Conservation (phyloP, 2,113 vertebrate genomes). For the Ifrita kowaldi region DNA sequence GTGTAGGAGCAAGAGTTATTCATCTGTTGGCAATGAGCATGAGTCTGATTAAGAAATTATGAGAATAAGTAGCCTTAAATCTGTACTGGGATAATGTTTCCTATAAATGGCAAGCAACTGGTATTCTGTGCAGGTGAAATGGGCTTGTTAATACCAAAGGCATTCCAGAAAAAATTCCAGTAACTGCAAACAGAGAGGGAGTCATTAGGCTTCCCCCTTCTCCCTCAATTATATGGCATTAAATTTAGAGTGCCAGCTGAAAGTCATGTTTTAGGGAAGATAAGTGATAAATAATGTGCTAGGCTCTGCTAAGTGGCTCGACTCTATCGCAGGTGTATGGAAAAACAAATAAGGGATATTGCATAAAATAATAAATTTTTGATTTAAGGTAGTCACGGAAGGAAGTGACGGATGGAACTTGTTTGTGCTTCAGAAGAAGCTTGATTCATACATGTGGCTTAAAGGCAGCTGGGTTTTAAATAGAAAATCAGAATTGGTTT, state of each 20-base stretch:
- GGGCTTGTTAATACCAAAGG: not conserved
- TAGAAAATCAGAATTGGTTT: conserved; percentile 16
- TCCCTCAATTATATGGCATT: not conserved
- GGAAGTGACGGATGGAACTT: not conserved
- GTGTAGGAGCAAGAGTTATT: not conserved
- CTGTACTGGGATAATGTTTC: not conserved
- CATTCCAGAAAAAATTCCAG: not conserved
- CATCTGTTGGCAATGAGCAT: not conserved
- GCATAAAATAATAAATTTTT: conserved; percentile 19
- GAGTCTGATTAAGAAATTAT: not conserved
- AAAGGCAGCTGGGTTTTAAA: conserved; percentile 30
- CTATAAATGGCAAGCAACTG: not conserved
- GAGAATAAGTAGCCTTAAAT: not conserved
- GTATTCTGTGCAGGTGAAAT: not conserved
- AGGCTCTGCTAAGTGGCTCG: not conserved
- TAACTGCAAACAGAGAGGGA: not conserved
- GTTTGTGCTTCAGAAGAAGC: not conserved
- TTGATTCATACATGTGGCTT: not conserved
- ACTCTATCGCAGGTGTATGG: not conserved
- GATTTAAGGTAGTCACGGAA: not conserved
- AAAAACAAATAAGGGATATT: conserved; percentile 41
- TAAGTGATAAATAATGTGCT: conserved; percentile 19
- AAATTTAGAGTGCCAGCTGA: not conserved
- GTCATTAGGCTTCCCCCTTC: not conserved
- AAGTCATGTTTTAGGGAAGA: not conserved